Conservation (phyloP, 2,113 vertebrate species). For the Rhabdomys dilectus region DNA sequence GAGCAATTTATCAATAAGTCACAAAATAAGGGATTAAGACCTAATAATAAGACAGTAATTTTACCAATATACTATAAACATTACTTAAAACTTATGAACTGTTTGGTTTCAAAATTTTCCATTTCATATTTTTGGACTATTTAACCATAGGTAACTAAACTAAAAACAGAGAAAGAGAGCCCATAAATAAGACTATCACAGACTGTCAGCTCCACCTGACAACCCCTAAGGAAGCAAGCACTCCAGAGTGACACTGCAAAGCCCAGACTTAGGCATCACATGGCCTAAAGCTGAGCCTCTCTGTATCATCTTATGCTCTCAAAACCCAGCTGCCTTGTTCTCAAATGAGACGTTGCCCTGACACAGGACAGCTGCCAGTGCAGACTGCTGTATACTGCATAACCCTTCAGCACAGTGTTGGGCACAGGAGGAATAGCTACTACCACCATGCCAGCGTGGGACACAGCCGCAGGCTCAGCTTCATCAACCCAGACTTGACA, state of each 20-base stretch:
- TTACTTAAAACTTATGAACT: neutral
- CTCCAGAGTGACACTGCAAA: fast-evolving
- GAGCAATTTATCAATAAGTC: neutral
- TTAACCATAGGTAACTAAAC: neutral
- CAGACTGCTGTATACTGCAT: fast-evolving
- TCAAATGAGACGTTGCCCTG: neutral
- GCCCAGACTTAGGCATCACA: neutral
- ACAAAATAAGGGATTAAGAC: neutral
- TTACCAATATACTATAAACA: neutral
- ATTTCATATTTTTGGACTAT: neutral
- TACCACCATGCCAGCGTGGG: fast-evolving
- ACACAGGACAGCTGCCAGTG: neutral
- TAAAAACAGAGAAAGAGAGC: neutral
- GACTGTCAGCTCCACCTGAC: neutral
- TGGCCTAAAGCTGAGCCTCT: neutral
- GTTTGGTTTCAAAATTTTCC: neutral
- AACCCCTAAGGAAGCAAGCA: neutral
- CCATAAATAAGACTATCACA: neutral
- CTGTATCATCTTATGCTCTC: neutral
- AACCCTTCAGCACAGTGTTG: neutral
- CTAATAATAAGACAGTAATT: neutral
- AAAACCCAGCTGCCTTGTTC: neutral
- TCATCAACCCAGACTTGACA: neutral
- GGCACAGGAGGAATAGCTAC: neutral
- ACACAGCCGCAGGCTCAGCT: neutral